phyloP scores from a whole-genome alignment of 2,797 vertebrate genomes.

The Gymnoscopelus braueri region DNA sequence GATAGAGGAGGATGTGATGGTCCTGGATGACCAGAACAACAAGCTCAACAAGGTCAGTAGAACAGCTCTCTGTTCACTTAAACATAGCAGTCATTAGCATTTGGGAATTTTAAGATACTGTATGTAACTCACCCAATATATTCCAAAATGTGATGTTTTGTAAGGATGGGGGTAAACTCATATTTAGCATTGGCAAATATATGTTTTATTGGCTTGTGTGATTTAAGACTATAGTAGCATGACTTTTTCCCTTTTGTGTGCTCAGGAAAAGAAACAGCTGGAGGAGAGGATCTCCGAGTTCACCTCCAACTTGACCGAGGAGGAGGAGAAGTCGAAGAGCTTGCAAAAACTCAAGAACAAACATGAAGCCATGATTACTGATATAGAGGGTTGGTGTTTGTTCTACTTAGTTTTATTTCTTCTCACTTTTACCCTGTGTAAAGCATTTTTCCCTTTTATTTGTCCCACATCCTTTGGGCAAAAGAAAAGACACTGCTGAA shows the following conservation, averaged over 20 bases:
- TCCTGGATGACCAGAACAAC: slow-evolving; percentile 95
- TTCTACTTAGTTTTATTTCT: not conserved
- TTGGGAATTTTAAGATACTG: too few species aligned
- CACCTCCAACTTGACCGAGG: slow-evolving; percentile 91
- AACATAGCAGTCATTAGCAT: too few species aligned
- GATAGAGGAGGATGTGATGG: slow-evolving; percentile 92
- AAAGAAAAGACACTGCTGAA: too few species aligned
- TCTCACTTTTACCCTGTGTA: not conserved
- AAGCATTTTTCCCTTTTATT: not conserved
- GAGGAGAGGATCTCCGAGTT: slow-evolving; percentile 92
- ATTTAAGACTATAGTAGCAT: too few species aligned
- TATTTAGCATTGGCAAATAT: too few species aligned
- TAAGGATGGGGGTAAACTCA: too few species aligned
- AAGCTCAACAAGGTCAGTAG: slow-evolving; percentile 90
- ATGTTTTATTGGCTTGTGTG: too few species aligned
- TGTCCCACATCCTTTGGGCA: not conserved
- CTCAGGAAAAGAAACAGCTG: slow-evolving; percentile 92
- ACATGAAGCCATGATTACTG: slow-evolving; percentile 96
- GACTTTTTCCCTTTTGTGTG: not conserved
- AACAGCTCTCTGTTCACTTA: too few species aligned
- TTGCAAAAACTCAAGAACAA: slow-evolving; percentile 96
- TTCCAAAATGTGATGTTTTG: too few species aligned
- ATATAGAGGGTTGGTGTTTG: slow-evolving; percentile 87
- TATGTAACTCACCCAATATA: too few species aligned
- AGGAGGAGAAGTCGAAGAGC: slow-evolving; percentile 97